Evolutionary conservation across 2,888 invertebrate species (phyloP), one percentile per base, ranked within the genome.

Genomic region (Oscheius sp.): DNA sequence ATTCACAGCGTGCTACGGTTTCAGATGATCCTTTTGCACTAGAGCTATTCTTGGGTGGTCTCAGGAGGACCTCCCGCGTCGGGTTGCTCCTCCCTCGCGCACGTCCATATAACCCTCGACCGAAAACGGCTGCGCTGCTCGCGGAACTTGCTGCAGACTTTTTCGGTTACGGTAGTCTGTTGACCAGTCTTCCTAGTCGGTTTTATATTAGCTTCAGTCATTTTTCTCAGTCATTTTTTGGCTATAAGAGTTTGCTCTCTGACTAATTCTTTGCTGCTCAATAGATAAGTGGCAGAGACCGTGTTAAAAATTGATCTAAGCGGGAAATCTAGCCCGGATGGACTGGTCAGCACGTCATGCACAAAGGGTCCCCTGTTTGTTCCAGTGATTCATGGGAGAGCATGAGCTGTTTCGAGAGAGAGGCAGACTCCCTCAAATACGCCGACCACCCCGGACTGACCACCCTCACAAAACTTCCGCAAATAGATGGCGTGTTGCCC

Each of bases 291-390:
- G n/a, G n/a, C 12, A 15, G n/a, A 15, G 42, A 27, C n/a, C 29
- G 6, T 12, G 55, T 34, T 15, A 25, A 55, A 55, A 34, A n/a
- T 20, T 1, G 23, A 34, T n/a, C 34, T 42, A 42, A 42, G 42
- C 33, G 55, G 55, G 45, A 61, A 61, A 61, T 61, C 27, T 29
- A 8, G 8, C n/a, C 48, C 55, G 61, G 45, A 61, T 61, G 45
- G 61, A 61, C 61, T 61, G 64, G 64, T 64, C 64, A 50, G 42
- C 61, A 46, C 61, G 46, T 61, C 48, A 64, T 64, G 64, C 10
- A 64, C 64, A 61, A 61, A 39, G 61, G 61, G 45, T 20, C 61
- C 27, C 55, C 55, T 61, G 45, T 61, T 61, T 61, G 61, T 61
- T 61, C 61, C 61, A 42, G 45, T 61, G 61, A 61, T 25, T 61